Conservation (phyloP, 2,113 vertebrate genomes). For the Nymphicus hollandicus region DNA sequence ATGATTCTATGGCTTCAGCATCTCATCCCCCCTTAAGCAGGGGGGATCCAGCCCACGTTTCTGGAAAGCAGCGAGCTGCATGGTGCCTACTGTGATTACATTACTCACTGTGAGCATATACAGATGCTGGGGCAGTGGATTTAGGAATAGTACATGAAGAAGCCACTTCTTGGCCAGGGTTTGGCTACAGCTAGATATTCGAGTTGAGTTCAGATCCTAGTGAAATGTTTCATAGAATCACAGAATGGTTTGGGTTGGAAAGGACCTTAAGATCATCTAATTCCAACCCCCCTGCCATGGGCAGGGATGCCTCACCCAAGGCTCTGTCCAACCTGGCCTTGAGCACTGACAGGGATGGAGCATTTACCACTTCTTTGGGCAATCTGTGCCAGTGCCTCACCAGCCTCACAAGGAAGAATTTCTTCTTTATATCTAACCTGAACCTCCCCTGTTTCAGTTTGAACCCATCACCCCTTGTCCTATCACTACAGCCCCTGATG, state of each 20-base stretch:
- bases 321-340: neutral
- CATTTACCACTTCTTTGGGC: neutral
- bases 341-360: neutral
- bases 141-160: neutral
- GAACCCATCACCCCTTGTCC: neutral
- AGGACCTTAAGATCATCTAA: neutral
- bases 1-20: neutral
- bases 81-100: rapidly evolving
- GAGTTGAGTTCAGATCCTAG: neutral
- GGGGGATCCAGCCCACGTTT: neutral
- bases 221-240: neutral
- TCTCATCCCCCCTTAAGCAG: neutral
- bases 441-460: neutral
- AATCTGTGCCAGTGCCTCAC: neutral
- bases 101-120: neutral
- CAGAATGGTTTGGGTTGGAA: neutral
- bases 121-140: neutral
- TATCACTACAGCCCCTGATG: neutral
- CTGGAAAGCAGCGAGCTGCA: rapidly evolving
- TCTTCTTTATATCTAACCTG: neutral
- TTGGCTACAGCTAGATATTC: neutral
- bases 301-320: neutral
- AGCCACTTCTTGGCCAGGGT: neutral
- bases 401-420: neutral
- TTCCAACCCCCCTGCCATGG: neutral